Base-by-base conservation (phyloP, 2,113 vertebrate genomes). In the Neofelis nebulosa region DNA sequence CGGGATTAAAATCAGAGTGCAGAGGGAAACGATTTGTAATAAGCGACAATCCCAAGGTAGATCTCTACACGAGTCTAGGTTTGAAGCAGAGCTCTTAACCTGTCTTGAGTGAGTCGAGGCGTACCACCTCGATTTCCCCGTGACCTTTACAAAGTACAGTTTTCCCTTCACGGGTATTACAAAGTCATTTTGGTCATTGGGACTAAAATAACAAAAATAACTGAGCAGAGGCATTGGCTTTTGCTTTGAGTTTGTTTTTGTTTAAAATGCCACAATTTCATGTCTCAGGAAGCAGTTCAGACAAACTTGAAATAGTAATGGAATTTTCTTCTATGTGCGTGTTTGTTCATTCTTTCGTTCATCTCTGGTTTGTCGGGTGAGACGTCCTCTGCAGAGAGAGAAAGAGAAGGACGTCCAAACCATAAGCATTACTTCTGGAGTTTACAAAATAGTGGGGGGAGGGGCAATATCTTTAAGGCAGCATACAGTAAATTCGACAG, bases 201-300 rank as follows among this genome's bases (percentile, higher is more conserved):
- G 36, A 65, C 48, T 83, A 45, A 73, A 66, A 33, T 21, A 92
- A 25, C 85, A 91, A 55, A 93, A 94, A 96, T 71, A 96, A 82
- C 71, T 89, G 85, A 85, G 3, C 19, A 19, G 76, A 38, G 66
- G 55, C 45, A 12, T 31, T 88, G 76, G 88, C 93, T 63, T 96
- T 68, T 63, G 50, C 71, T 96, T 91, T 36, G 63, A 80, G 3
- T 76, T 96, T 66, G 33, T 68, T 97, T 96, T 93, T 94, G 33
- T 95, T 97, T 97, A 73, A 91, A 98, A 89, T 79, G 52, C 66
- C 92, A 87, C 23, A 84, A 79, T 91, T 89, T 52, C 45, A 41
- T 16, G 65, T 15, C 76, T 45, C 87, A 66, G 88, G 65, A 94
- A 94, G 55, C 87, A 27, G 90, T 88, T 87, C 74, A 45, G 41